A percentile compares a stretch with the other conserved stretches of the same genome.
Conservation (phyloP, 2,888 invertebrate species). For the Caenorhabditis becei region DNA sequence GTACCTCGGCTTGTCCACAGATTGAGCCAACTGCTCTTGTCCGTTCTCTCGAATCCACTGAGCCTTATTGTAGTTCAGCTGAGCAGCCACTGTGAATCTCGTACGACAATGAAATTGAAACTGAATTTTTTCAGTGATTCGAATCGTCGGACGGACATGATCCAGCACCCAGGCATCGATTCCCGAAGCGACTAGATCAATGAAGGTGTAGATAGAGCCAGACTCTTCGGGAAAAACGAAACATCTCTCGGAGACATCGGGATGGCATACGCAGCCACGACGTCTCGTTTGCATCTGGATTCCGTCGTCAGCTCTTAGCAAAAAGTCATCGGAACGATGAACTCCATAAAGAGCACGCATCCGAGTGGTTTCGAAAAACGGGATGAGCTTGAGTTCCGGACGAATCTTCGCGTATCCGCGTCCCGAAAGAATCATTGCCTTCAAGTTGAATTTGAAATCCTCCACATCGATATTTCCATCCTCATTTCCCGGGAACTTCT, state of each 20-base stretch:
- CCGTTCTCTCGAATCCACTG: constrained; percentile 30
- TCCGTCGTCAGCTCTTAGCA: constrained; percentile 21
- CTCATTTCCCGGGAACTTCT: constrained; percentile 23
- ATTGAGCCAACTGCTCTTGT: neutral
- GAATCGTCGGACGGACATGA: constrained; percentile 32
- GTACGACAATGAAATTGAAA: constrained; percentile 43
- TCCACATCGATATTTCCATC: constrained; percentile 6
- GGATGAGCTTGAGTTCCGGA: neutral
- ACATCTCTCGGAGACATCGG: constrained; percentile 27
- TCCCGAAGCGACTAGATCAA: constrained; percentile 26
- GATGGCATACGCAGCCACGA: constrained; percentile 18
- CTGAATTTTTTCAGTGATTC: constrained; percentile 39
- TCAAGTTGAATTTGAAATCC: constrained; percentile 29
- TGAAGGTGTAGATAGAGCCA: neutral
- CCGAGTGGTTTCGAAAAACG: neutral
- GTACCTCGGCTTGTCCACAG: constrained; percentile 7
- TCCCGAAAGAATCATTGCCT: constrained; percentile 15
- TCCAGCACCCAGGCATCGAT: constrained; percentile 30
- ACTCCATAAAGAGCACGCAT: constrained; percentile 3
- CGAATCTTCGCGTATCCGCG: constrained; percentile 16
- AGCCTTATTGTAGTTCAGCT: constrained; percentile 33
- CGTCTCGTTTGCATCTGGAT: constrained; percentile 26
- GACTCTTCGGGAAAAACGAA: constrained; percentile 26
- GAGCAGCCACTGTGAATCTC: constrained; percentile 24
- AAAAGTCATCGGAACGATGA: constrained; percentile 16